These are phyloP conservation scores for Acrobasis repandana DNA, from an alignment of 2,888 invertebrate genomes.

Conservation along the genomic window DNA sequence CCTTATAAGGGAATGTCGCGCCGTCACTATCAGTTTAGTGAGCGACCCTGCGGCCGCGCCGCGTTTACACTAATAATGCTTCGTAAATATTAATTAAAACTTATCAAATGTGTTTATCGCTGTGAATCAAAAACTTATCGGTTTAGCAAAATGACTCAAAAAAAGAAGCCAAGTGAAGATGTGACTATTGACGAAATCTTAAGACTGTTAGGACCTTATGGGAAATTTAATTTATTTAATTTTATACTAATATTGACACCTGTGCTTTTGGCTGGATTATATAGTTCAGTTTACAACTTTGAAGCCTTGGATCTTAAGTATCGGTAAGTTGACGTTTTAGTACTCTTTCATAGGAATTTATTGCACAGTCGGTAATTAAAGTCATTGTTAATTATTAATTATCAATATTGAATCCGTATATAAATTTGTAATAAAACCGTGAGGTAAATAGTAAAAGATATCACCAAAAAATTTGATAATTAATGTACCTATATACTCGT, in stretches of 20 bases:
- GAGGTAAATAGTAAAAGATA: too few relatives aligned
- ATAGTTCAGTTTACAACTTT: constrained; percentile 6
- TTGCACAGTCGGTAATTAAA: not conserved
- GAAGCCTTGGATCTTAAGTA: constrained; percentile 11
- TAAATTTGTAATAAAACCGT: too few relatives aligned
- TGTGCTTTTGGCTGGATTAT: constrained; percentile 7
- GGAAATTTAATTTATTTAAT: constrained; percentile 12
- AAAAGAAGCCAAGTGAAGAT: constrained; percentile 8
- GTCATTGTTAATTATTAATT: too few relatives aligned
- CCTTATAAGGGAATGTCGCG: constrained; percentile 10
- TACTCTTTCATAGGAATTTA: not conserved
- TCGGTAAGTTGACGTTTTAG: not conserved
- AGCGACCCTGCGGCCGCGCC: constrained; percentile 5
- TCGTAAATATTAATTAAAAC: constrained; percentile 7
- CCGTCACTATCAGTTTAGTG: constrained; percentile 5
- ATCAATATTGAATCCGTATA: too few relatives aligned
- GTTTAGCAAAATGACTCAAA: not conserved
- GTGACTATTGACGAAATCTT: constrained; percentile 8
- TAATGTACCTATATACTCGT: too few relatives aligned
- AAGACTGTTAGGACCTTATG: constrained; percentile 1
- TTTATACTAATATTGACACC: constrained; percentile 1
- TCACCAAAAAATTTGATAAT: too few relatives aligned
- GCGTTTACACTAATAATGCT: not conserved
- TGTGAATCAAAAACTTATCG: not conserved
- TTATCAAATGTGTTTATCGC: not conserved